These are phyloP conservation scores for Passerculus sandwichensis DNA, from an alignment of 2,797 vertebrate genomes.

Conservation along the genomic window DNA sequence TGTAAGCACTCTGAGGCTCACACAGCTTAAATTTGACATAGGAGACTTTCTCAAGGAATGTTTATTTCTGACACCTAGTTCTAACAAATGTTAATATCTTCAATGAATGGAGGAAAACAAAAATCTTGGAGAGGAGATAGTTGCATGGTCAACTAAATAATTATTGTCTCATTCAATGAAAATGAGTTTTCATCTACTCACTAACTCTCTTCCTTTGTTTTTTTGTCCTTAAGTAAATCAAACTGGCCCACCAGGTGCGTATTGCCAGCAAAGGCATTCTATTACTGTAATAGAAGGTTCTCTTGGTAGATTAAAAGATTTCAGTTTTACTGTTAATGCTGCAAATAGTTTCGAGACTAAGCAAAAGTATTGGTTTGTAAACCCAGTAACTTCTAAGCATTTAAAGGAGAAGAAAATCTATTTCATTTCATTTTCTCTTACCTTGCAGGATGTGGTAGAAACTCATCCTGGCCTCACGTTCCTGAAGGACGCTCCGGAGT, in stretches of 20 bases:
- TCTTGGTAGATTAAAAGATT: neutral
- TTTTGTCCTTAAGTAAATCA: slow-evolving; percentile 71
- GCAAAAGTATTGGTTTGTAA: neutral
- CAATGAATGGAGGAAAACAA: neutral
- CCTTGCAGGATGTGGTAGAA: slow-evolving; percentile 93
- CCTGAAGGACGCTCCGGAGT: slow-evolving; percentile 98
- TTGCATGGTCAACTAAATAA: slow-evolving; percentile 33
- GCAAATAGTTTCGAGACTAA: slow-evolving; percentile 12
- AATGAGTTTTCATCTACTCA: slow-evolving; percentile 48
- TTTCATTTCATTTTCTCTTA: slow-evolving; percentile 21
- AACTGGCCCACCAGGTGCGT: slow-evolving; percentile 62
- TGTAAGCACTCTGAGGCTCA: neutral
- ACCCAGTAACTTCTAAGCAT: neutral
- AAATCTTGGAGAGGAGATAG: neutral
- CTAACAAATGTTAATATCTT: neutral
- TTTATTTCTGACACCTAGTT: neutral
- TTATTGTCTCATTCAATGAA: slow-evolving; percentile 27
- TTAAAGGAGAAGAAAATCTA: slow-evolving; percentile 6
- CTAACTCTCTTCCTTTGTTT: slow-evolving; percentile 70
- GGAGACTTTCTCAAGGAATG: neutral
- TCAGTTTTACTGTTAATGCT: slow-evolving; percentile 1
- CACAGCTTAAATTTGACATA: neutral
- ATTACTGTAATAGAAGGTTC: neutral
- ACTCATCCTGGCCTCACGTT: slow-evolving; percentile 97
- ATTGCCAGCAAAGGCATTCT: slow-evolving; percentile 24